Percentiles rank a stretch among this genome's conserved stretches.
These are phyloP conservation scores for Sander vitreus DNA, from an alignment of 2,113 vertebrate genomes.

Conservation along the genomic window DNA sequence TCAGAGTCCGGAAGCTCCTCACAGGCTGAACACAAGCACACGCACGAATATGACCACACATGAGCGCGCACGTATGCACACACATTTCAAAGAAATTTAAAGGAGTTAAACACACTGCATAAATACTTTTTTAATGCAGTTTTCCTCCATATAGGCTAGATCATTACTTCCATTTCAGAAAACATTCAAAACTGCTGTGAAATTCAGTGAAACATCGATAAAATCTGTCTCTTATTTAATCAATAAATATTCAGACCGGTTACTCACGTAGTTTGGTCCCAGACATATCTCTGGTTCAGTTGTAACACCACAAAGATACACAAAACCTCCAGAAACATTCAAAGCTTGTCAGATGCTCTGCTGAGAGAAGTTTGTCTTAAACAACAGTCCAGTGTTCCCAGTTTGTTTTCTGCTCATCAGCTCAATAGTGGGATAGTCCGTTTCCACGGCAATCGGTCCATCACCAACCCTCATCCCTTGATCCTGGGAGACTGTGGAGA, in stretches of 20 bases:
- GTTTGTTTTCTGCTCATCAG: constrained; percentile 45
- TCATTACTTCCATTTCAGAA: background rate
- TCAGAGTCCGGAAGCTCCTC: constrained; percentile 57
- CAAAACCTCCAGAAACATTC: constrained; percentile 39
- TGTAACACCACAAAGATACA: constrained; percentile 26
- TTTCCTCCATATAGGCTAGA: background rate
- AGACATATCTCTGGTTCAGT: constrained; percentile 68
- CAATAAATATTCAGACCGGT: background rate
- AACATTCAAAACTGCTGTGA: background rate
- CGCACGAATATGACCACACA: background rate
- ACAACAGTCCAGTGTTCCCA: constrained; percentile 2
- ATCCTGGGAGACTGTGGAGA: constrained; percentile 1
- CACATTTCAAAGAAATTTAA: background rate
- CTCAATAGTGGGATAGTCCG: constrained; percentile 38
- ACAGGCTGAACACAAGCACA: constrained; percentile 30
- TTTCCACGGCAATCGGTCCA: constrained; percentile 61
- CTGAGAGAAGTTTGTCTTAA: background rate
- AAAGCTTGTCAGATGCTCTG: constrained; percentile 30
- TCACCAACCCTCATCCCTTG: constrained; percentile 47
- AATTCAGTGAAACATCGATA: background rate
- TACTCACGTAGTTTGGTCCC: constrained; percentile 71
- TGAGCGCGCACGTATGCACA: background rate
- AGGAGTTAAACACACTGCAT: background rate
- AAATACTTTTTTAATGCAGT: background rate
- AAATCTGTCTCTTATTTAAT: background rate